phyloP scores from a whole-genome alignment of 2,797 vertebrate genomes.

The Apogon hyalosoma region DNA sequence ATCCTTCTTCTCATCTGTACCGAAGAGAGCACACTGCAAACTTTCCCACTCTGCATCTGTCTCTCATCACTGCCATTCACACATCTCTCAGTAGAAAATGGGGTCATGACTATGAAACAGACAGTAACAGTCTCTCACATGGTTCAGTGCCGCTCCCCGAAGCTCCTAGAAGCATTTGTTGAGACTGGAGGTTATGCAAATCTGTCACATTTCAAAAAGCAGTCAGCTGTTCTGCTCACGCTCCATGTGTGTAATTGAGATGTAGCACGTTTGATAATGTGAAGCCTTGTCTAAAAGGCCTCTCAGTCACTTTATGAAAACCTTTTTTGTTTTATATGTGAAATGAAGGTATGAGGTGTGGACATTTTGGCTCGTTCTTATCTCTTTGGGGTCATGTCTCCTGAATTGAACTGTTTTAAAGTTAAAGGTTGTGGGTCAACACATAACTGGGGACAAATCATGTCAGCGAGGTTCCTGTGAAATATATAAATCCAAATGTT shows the following conservation, averaged over 20 bases:
- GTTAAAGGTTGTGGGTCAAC: background rate
- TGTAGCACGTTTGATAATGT: background rate
- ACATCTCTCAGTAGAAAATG: slow-evolving; percentile 9
- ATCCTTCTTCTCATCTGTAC: slow-evolving; percentile 15
- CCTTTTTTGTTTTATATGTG: background rate
- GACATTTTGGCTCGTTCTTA: background rate
- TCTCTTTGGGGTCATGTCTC: background rate
- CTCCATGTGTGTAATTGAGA: background rate
- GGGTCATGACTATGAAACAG: slow-evolving; percentile 10
- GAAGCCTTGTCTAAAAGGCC: too few species aligned
- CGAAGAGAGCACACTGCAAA: slow-evolving; percentile 14
- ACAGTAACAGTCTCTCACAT: background rate
- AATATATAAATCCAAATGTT: background rate
- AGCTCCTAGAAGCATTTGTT: slow-evolving; percentile 4
- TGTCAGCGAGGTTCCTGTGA: background rate
- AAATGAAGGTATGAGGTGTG: background rate
- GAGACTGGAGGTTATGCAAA: slow-evolving; percentile 13
- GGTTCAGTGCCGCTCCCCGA: slow-evolving; percentile 1
- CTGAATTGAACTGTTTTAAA: background rate
- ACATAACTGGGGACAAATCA: background rate
- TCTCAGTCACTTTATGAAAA: background rate
- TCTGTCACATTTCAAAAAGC: background rate
- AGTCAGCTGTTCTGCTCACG: background rate
- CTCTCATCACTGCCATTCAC: slow-evolving; percentile 7
- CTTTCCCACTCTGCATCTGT: slow-evolving; percentile 1